Base-by-base conservation (phyloP, 2,113 vertebrate genomes). In the Aythya baeri region DNA sequence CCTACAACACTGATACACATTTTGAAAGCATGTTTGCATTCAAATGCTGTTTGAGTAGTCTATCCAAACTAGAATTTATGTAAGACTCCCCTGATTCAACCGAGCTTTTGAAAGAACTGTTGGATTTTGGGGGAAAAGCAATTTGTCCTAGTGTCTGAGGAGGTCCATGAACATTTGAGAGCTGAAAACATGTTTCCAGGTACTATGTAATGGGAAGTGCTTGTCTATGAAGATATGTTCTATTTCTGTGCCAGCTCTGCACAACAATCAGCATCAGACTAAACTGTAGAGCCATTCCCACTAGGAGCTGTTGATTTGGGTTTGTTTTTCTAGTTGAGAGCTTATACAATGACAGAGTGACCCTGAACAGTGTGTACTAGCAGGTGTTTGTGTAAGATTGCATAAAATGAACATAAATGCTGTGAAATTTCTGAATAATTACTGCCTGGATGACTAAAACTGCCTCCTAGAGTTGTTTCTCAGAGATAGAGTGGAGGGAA, bases 341-440 rank as follows among this genome's bases (percentile, higher is more conserved):
- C 20, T 93, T 83, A 55, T 23, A 83, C 82, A 91, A 92, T 92
- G 86, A 95, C 96, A 94, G 74, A 59, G 65, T 95, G 93, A 97
- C 90, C 83, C 81, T 88, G 86, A 95, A 86, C 62, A 93, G 49
- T n/a, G 26, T 91, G 55, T 92, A 44, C 68, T 75, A 92, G 88
- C 78, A 95, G 95, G 87, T 93, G 72, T 94, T 95, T 94, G 52
- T 78, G 78, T 86, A 84, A 85, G 83, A 93, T 89, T 91, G 49
- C 75, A 91, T 85, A 82, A 96, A 97, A 96, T 94, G 81, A 95
- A 95, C 88, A 92, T 72, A 96, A 97, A 95, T 83, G 36, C 65
- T 94, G 41, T 75, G 82, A 97, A 92, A 90, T 88, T 93, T 96
- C 72, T 73, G 63, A 91, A 96, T 96, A 95, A 96, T 95, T 95